phyloP scores from a whole-genome alignment of 2,888 invertebrate genomes.

The Andrena camellia region DNA sequence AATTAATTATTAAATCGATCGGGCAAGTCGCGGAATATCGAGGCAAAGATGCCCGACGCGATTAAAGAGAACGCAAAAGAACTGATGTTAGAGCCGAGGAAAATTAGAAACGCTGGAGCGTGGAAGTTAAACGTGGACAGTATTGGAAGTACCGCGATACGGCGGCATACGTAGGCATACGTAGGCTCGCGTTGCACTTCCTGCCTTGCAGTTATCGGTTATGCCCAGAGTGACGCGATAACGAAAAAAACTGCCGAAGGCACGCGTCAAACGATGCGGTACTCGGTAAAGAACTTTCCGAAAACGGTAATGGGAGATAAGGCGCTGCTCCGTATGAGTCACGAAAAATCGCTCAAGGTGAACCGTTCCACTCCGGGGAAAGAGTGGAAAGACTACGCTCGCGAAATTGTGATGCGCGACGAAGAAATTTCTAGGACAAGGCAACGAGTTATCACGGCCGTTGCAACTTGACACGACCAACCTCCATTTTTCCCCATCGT shows the following conservation, averaged over 20 bases:
- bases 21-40: background rate
- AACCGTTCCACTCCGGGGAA: slow-evolving; percentile 29
- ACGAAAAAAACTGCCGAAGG: slow-evolving; percentile 4
- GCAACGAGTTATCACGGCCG: slow-evolving; percentile 26
- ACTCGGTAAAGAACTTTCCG: background rate
- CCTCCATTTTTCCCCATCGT: background rate
- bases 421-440: slow-evolving; percentile 50
- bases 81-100: background rate
- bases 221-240: slow-evolving; percentile 35
- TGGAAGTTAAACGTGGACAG: background rate
- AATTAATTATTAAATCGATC: background rate
- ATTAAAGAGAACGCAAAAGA: background rate
- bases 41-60: background rate
- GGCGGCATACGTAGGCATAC: slow-evolving; percentile 24
- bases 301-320: slow-evolving; percentile 19
- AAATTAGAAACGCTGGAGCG: background rate
- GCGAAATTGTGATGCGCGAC: slow-evolving; percentile 17
- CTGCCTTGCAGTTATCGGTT: slow-evolving; percentile 62
- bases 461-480: slow-evolving; percentile 2
- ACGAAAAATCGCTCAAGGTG: slow-evolving; percentile 35
- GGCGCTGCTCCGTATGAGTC: slow-evolving; percentile 14
- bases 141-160: slow-evolving; percentile 32
- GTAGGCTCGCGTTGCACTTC: slow-evolving; percentile 59
- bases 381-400: slow-evolving; percentile 4
- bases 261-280: background rate